Base-by-base conservation (phyloP, 2,888 invertebrate genomes). In the Drosophila hamatofila region DNA sequence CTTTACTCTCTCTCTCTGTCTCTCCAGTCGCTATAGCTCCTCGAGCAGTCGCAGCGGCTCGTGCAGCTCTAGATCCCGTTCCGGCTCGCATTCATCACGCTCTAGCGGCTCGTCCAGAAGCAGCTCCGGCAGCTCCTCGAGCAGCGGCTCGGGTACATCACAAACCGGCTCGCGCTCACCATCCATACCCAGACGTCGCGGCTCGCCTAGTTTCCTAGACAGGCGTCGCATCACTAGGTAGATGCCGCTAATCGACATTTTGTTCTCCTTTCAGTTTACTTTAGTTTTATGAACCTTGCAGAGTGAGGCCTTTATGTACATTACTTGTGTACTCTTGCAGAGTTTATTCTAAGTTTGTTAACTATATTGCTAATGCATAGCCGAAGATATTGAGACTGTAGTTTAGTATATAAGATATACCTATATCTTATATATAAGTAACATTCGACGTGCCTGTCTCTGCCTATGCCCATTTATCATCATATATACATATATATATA, bases 151-250 rank as follows among this genome's bases (percentile, higher is more conserved):
- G 21, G 91, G 87, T 70, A 89, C 91, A 41, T 92, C 92, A 61
- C 90, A 91, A 62, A 90, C 92, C 14, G 94, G 95, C 79, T 96
- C 96, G 66, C 94, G 96, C 72, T 97, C 97, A 70, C 96, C 96
- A n/a, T 98, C 98, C 69, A 98, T 98, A 92, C 97, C 98, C 57
- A 94, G 98, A 65, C 95, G 98, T 72, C 96, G 97, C 84, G 98
- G 98, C 48, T 98, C 98, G 65, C 98, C 98, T 23, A 97, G 97
- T 93, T 98, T 98, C 93, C 94, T 98, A 73, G 98, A 98, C 93
- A 94, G 98, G 86, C 95, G 98, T 68, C 95, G 98, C 83, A 98
- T 98, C 90, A 98, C 98, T 85, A 98, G 98, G 98, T 98, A 95
- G 93, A 12, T 21, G 35, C 35, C 41, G 9, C 35, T 14, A 1